A percentile compares a stretch with the other conserved stretches of the same genome.
Conservation (phyloP, 2,797 vertebrate species). For the Pelobates cultripes region DNA sequence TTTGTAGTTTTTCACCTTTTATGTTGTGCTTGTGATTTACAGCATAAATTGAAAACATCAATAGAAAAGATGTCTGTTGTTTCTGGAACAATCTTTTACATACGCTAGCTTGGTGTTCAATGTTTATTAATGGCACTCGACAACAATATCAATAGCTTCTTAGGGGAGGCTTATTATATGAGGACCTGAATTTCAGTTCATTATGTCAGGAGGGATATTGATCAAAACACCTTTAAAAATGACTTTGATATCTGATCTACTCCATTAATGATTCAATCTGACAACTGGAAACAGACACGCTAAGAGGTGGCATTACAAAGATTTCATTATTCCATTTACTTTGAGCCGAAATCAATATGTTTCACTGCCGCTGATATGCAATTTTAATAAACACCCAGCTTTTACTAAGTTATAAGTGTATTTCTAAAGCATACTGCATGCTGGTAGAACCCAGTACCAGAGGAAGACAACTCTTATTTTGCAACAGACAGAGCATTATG, state of each 20-base stretch:
- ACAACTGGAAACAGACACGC: slow-evolving; percentile 47
- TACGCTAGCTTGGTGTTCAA: slow-evolving; percentile 3
- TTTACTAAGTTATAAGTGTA: slow-evolving; percentile 9
- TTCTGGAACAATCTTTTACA: slow-evolving; percentile 19
- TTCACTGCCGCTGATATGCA: slow-evolving; percentile 40
- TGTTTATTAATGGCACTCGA: slow-evolving; percentile 43
- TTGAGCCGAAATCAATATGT: slow-evolving; percentile 51
- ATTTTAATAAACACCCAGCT: slow-evolving; percentile 46
- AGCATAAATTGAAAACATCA: slow-evolving; percentile 21
- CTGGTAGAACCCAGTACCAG: not conserved
- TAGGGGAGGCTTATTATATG: slow-evolving; percentile 30
- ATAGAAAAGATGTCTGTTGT: slow-evolving; percentile 8
- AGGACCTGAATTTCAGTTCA: slow-evolving; percentile 42
- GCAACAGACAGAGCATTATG: no score
- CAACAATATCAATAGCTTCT: slow-evolving; percentile 45
- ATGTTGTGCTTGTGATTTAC: not conserved
- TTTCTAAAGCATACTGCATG: not conserved
- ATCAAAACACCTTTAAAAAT: slow-evolving; percentile 53
- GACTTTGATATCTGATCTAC: slow-evolving; percentile 52
- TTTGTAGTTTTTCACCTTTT: no score
- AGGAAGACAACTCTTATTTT: no score
- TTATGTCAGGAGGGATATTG: slow-evolving; percentile 49
- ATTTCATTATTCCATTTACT: slow-evolving; percentile 54
- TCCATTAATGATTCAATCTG: slow-evolving; percentile 47
- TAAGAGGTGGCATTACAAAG: slow-evolving; percentile 46